Conservation (phyloP, 2,888 invertebrate species). For the Megastigmus dorsalis region DNA sequence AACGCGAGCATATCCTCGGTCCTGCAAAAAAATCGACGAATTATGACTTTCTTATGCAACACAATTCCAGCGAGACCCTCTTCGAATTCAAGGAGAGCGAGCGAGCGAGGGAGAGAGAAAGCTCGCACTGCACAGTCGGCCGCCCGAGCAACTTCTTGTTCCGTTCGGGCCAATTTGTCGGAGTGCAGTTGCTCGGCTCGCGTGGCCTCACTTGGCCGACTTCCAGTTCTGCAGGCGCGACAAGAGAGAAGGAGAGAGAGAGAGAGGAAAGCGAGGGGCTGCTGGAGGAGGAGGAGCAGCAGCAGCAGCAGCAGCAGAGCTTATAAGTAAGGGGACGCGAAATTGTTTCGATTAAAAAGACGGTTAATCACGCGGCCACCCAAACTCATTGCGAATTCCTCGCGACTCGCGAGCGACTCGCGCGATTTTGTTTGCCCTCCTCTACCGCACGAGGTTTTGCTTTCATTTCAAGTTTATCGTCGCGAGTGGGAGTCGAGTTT, state of each 20-base stretch:
- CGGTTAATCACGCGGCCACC: conserved; percentile 38
- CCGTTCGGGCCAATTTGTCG: too few species aligned
- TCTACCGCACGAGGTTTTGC: conserved; percentile 27
- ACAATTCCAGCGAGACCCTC: conserved; percentile 15
- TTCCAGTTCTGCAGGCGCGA: conserved; percentile 34
- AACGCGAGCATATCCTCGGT: too few species aligned
- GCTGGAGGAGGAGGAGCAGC: too few species aligned
- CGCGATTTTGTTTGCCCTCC: conserved; percentile 20
- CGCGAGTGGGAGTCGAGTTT: conserved; percentile 2
- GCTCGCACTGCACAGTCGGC: too few species aligned
- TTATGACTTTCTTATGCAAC: conserved; percentile 38
- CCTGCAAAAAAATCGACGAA: conserved; percentile 1
- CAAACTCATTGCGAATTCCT: conserved; percentile 34
- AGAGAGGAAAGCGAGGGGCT: too few species aligned
- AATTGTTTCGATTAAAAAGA: conserved; percentile 54
- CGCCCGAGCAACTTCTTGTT: background rate
- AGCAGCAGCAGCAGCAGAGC: too few species aligned
- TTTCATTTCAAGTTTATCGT: conserved; percentile 4
- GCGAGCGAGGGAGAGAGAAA: too few species aligned
- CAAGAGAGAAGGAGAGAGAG: too few species aligned
- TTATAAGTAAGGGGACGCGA: conserved; percentile 33
- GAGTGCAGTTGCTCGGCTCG: conserved; percentile 15
- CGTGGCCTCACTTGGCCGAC: conserved; percentile 42
- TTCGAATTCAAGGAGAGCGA: too few species aligned
- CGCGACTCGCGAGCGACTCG: background rate